Percentiles rank a stretch among this genome's conserved stretches.
These are phyloP conservation scores for Sphinx pinastri DNA, from an alignment of 2,888 invertebrate species.

Conservation along the genomic window DNA sequence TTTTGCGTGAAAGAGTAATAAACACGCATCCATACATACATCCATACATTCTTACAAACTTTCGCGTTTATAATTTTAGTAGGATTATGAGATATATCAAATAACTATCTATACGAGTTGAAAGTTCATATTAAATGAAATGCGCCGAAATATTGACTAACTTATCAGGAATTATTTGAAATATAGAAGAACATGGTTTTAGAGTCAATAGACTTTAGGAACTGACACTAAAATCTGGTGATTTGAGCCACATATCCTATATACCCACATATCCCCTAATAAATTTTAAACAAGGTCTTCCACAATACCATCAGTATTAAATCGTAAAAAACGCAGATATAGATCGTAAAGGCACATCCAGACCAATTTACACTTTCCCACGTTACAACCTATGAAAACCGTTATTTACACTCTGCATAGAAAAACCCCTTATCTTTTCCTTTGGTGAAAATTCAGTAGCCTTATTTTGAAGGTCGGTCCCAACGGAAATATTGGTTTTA, in stretches of 20 bases:
- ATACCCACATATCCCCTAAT: background rate
- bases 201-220: no score
- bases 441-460: slow-evolving; percentile 53
- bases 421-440: slow-evolving; percentile 45
- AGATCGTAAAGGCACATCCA: slow-evolving; percentile 5
- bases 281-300: background rate
- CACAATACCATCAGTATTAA: background rate
- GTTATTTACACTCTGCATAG: slow-evolving; percentile 33
- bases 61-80: no score
- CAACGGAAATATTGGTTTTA: slow-evolving; percentile 59
- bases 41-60: no score
- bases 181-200: no score
- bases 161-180: no score
- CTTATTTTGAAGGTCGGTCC: slow-evolving; percentile 55
- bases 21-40: no score
- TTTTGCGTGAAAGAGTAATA: no score
- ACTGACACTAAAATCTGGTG: no score
- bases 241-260: background rate
- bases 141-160: no score
- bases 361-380: background rate
- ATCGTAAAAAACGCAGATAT: slow-evolving; percentile 1
- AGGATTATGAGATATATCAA: no score
- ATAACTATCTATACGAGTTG: no score
- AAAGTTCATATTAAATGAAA: no score
- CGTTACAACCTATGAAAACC: slow-evolving; percentile 3